Conservation (phyloP, 1,140 invertebrate species). For the Habropoda laboriosa region DNA sequence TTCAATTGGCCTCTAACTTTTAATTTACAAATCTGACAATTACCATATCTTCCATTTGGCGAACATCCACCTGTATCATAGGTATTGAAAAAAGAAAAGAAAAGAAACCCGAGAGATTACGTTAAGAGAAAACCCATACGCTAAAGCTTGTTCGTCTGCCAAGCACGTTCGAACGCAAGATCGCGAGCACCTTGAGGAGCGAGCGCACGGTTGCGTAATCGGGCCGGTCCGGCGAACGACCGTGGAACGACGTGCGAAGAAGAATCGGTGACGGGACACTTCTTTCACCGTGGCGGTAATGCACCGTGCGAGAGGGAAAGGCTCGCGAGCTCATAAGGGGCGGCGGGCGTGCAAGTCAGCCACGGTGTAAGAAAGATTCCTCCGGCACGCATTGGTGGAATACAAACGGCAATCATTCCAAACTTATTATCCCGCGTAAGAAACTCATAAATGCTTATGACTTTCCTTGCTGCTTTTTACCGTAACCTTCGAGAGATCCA, state of each 20-base stretch:
- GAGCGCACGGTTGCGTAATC: slow-evolving; percentile 2
- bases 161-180: neutral
- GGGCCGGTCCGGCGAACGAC: too few species aligned
- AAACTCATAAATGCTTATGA: slow-evolving; percentile 72
- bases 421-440: slow-evolving; percentile 69
- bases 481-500: slow-evolving; percentile 53
- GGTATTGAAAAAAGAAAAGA: too few species aligned
- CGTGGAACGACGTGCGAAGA: slow-evolving; percentile 23
- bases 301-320: neutral
- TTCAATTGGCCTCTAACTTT: too few species aligned
- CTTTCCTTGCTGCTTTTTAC: slow-evolving; percentile 63
- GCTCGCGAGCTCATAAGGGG: neutral
- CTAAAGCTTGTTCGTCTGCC: neutral
- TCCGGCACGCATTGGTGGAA: slow-evolving; percentile 32
- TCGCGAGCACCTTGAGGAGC: neutral
- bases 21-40: too few species aligned
- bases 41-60: too few species aligned
- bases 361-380: slow-evolving; percentile 15
- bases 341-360: neutral
- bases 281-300: slow-evolving; percentile 10
- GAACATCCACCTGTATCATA: too few species aligned
- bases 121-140: too few species aligned
- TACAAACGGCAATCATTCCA: slow-evolving; percentile 64
- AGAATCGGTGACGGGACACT: slow-evolving; percentile 41
- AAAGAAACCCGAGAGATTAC: too few species aligned